Percentiles rank a stretch among this genome's conserved stretches.
Evolutionary conservation across 64 coral and sea anemone species (phyloP).

Genomic region (Orbicella faveolata): DNA sequence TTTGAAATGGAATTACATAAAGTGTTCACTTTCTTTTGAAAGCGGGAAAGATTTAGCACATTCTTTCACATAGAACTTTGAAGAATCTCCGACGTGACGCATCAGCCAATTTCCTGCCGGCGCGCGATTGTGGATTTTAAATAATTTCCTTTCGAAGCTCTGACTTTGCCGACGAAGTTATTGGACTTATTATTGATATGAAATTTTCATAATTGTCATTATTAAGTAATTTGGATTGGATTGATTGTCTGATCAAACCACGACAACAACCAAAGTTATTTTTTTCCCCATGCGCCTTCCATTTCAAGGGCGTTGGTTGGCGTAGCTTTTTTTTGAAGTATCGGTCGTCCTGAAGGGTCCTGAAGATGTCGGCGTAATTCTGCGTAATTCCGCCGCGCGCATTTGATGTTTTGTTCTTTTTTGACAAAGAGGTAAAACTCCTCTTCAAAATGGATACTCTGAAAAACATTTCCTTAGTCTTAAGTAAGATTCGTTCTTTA

Average conservation of each 20-base stretch:
- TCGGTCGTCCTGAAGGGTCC: neutral
- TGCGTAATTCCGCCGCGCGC: neutral
- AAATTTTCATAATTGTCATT: neutral
- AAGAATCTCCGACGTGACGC: neutral
- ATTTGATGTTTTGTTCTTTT: neutral
- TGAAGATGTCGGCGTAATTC: neutral
- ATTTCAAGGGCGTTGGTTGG: neutral
- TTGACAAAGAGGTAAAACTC: neutral
- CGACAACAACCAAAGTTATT: no score
- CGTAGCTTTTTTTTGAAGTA: neutral
- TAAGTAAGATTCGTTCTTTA: no score
- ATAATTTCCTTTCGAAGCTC: neutral
- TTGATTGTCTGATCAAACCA: neutral
- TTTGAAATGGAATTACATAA: neutral
- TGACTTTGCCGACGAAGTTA: neutral
- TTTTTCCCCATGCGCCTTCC: neutral
- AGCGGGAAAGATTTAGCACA: neutral
- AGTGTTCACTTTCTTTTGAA: slow-evolving; percentile 8
- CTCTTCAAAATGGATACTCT: no score
- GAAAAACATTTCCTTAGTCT: neutral
- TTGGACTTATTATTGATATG: neutral
- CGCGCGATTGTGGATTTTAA: neutral
- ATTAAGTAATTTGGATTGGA: neutral
- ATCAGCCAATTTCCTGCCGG: neutral
- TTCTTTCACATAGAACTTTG: neutral